These are phyloP conservation scores for Zosterops japonicus DNA, from an alignment of 2,113 vertebrate genomes.

Conservation along the genomic window DNA sequence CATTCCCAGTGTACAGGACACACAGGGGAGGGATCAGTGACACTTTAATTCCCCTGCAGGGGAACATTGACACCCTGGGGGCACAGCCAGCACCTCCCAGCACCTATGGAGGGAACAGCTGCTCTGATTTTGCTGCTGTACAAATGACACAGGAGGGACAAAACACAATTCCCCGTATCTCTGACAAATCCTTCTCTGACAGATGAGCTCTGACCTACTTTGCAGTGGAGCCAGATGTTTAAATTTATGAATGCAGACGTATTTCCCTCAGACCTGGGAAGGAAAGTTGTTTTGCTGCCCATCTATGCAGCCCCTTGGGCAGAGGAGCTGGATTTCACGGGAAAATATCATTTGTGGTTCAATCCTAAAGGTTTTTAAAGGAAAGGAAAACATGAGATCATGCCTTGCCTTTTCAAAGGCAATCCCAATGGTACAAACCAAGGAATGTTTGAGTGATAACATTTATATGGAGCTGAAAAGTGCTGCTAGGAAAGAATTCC, in stretches of 20 bases:
- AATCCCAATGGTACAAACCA: neutral
- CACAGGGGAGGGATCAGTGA: accelerated
- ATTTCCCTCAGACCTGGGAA: neutral
- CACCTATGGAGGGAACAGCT: neutral
- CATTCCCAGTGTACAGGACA: neutral
- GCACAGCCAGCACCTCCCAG: neutral
- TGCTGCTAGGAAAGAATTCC: neutral
- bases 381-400: constrained; percentile 28
- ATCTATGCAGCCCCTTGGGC: neutral
- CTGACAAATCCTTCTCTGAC: constrained; percentile 39
- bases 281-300: neutral
- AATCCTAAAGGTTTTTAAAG: neutral
- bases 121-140: neutral
- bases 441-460: neutral
- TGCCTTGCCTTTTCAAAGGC: neutral
- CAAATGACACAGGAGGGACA: neutral
- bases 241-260: neutral
- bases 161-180: neutral
- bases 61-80: neutral
- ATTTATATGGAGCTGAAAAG: neutral
- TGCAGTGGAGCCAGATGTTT: constrained; percentile 15
- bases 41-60: neutral
- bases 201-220: constrained; percentile 21
- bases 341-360: neutral
- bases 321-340: neutral